Evolutionary conservation across 2,797 vertebrate species (phyloP), one percentile per base, ranked within the genome.

Genomic region (Pelobates cultripes): DNA sequence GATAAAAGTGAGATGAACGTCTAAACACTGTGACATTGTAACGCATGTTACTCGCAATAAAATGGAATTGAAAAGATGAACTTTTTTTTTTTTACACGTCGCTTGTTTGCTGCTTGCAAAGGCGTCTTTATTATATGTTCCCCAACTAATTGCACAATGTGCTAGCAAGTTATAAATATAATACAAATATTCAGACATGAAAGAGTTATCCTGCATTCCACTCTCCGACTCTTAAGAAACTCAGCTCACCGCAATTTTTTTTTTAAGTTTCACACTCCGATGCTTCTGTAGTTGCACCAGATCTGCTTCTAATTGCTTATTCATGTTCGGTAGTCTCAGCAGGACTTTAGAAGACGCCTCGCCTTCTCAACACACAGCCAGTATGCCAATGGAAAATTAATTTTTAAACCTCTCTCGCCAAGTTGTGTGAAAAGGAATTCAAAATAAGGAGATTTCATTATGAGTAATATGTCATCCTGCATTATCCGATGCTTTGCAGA

Each of bases 351-450:
- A 66, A 79, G 77, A 75, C 57, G 72, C 60, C 60, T 75, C 73
- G 28, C 76, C 77, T 75, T 75, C 82, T 75, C 82, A 55, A 64
- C 77, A 79, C 55, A 76, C 77, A 71, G 77, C 28, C 77, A 4
- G 66, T 84, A 79, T 84, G 82, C 82, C 82, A 79, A 84, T 75
- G 66, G 82, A 84, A 84, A 84, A 84, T 84, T 79, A 84, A 79
- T 84, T 84, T 84, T 84, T 84, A 79, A 84, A 84, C 82, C 77
- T 75, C 71, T 71, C 82, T 84, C 47, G 73, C 77, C 82, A 84
- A 84, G 82, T 84, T 79, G 82, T 84, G 72, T 84, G 77, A 84
- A 76, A 84, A 84, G 77, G 72, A 84, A 84, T 79, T 84, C 66
- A 84, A 75, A 84, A 84, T 79, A 79, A 75, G 81, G 72, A 83